These are phyloP conservation scores for Plebejus anna DNA, from an alignment of 2,888 invertebrate species.

Conservation along the genomic window DNA sequence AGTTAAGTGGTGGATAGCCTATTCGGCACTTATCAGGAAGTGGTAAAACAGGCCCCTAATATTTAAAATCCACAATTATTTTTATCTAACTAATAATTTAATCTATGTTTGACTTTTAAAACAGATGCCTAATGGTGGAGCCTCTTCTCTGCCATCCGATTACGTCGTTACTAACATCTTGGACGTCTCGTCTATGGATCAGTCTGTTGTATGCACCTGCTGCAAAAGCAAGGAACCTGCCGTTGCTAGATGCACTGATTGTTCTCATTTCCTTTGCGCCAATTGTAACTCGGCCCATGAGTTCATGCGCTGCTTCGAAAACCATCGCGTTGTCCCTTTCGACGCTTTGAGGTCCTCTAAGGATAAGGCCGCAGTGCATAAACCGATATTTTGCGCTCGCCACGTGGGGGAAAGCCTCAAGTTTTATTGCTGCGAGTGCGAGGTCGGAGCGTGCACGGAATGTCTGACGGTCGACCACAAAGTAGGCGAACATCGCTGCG, in stretches of 20 bases:
- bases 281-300: slow-evolving; percentile 97
- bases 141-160: slow-evolving; percentile 90
- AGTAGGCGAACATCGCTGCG: slow-evolving; percentile 90
- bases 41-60: not conserved
- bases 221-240: slow-evolving; percentile 97
- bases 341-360: slow-evolving; percentile 90
- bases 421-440: slow-evolving; percentile 93
- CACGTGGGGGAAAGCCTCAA: slow-evolving; percentile 92
- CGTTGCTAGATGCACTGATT: slow-evolving; percentile 95
- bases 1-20: too few species aligned
- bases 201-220: slow-evolving; percentile 90
- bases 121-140: slow-evolving; percentile 86
- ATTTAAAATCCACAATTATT: not conserved
- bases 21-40: too few species aligned
- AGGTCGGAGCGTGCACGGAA: slow-evolving; percentile 92
- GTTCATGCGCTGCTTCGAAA: slow-evolving; percentile 98
- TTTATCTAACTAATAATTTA: not conserved
- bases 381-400: slow-evolving; percentile 90
- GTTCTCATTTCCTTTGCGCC: slow-evolving; percentile 95
- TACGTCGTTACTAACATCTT: slow-evolving; percentile 92
- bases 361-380: slow-evolving; percentile 91
- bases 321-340: slow-evolving; percentile 93
- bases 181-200: slow-evolving; percentile 89
- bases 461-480: slow-evolving; percentile 92
- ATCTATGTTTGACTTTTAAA: slow-evolving; percentile 32